These are phyloP conservation scores for Urocitellus parryii DNA, from an alignment of 2,113 vertebrate species.

Conservation along the genomic window DNA sequence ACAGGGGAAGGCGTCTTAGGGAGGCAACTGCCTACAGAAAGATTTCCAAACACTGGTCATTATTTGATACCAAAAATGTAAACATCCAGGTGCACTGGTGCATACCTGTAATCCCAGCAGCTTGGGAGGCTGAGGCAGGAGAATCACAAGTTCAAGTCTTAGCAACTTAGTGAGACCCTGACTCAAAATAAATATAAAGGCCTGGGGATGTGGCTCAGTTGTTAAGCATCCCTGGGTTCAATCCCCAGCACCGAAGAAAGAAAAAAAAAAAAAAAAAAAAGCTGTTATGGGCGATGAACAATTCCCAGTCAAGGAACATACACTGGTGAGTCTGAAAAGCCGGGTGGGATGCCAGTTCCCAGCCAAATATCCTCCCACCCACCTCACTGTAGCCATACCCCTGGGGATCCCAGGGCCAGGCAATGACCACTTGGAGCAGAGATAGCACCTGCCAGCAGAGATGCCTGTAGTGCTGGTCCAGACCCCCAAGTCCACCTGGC, in stretches of 20 bases:
- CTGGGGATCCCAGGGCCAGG: background rate
- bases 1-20: background rate
- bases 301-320: background rate
- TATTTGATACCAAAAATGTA: background rate
- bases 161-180: too few species aligned
- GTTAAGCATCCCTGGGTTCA: too few species aligned
- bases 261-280: background rate
- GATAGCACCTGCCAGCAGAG: background rate
- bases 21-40: background rate
- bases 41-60: background rate
- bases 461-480: background rate
- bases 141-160: too few species aligned
- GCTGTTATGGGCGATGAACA: background rate
- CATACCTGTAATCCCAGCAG: too few species aligned
- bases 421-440: background rate
- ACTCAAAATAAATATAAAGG: too few species aligned
- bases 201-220: too few species aligned
- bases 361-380: background rate
- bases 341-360: background rate
- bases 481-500: background rate
- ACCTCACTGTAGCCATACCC: background rate
- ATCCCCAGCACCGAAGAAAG: too few species aligned
- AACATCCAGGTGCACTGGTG: background rate
- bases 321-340: background rate
- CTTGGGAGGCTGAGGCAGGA: too few species aligned